Evolutionary conservation across 2,888 invertebrate genomes (phyloP), one percentile per base, ranked within the genome.

Genomic region (Epirrhoe tristata): DNA sequence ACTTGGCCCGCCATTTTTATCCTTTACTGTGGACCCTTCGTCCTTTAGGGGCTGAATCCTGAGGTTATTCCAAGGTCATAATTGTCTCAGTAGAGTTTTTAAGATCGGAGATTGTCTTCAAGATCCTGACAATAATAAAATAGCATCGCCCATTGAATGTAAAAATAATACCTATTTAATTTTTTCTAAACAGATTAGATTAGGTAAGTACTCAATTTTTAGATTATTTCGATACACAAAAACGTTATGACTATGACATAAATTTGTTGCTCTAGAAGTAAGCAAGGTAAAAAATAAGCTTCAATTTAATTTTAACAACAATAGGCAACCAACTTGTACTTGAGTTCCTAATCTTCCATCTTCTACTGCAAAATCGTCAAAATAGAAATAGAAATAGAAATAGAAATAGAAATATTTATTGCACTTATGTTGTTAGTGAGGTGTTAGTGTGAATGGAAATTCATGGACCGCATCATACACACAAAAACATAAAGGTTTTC

Each of bases 301-400:
- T 58, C 39, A 53, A 51, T 62, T 58, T 53, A 50, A 63, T 57
- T 60, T 52, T 17, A 59, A 57, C 56, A 59, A 60, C 24, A 52
- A 48, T 12, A 55, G 17, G 58, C 24, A 61, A 72, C 65, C 70
- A 67, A 24, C 24, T 58, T 62, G 63, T 64, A 64, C 52, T 63
- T 52, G 60, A 60, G 17, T 58, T 55, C 56, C 43, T 72, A 67
- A 72, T 74, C 70, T 70, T 36, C 64, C 65, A 72, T 72, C 72
- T 71, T 58, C 50, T 43, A 32, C 70, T 72, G 72, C 72, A 72
- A 73, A 74, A 75, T 73, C 69, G 62, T 73, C 72, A 74, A 74
- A 76, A n/a, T n/a, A n/a, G n/a, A n/a, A n/a, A n/a, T n/a, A n/a
- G n/a, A n/a, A n/a, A n/a, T n/a, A n/a, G n/a, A n/a, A n/a, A n/a